Conservation (phyloP, 2,797 vertebrate genomes). For the Syncerus caffer region DNA sequence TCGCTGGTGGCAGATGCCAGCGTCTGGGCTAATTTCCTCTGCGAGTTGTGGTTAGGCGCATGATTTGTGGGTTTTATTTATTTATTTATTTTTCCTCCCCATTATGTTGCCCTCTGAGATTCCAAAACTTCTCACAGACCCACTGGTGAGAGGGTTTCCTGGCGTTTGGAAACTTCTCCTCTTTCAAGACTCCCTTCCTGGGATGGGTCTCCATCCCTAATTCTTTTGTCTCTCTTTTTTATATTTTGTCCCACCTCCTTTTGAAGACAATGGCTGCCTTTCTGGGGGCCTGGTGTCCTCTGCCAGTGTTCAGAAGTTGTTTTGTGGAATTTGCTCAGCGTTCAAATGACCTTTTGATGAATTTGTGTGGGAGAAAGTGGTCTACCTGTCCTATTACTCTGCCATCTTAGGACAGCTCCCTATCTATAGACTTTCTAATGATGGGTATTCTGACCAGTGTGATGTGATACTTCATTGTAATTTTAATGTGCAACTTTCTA, state of each 20-base stretch:
- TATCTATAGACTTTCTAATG: neutral
- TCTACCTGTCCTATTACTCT: neutral
- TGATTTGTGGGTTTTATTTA: neutral
- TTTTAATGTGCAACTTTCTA: neutral
- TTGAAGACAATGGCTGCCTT: neutral
- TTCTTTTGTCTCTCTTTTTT: neutral
- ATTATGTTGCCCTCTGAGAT: neutral
- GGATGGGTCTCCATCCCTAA: neutral
- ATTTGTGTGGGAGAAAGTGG: neutral
- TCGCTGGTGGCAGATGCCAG: neutral
- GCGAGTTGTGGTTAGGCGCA: neutral
- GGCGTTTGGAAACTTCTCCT: neutral
- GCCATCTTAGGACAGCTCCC: neutral
- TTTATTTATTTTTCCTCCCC: neutral
- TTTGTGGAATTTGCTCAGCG: neutral
- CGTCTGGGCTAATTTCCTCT: neutral
- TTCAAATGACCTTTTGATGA: neutral
- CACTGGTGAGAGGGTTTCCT: neutral
- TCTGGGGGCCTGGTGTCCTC: neutral
- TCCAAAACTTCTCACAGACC: neutral
- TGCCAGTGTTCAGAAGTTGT: neutral
- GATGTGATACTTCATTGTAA: neutral
- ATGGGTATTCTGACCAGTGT: neutral
- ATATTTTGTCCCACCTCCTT: neutral
- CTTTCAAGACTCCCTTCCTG: accelerated